Base-by-base conservation (phyloP, 2,888 invertebrate genomes). In the Sinotaia quadrata region DNA sequence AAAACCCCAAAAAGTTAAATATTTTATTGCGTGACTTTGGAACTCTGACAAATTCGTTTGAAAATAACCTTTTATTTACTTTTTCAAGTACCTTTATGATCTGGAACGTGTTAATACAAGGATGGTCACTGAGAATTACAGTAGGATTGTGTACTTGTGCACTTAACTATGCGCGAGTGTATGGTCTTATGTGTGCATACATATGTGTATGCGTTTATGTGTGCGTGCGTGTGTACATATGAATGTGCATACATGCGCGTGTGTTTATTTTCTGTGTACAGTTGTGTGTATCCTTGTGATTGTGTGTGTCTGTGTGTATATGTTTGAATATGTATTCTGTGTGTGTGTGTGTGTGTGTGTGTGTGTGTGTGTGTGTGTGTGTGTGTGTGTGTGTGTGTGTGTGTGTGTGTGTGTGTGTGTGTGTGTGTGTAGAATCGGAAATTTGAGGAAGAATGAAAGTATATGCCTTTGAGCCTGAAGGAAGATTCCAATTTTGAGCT, bases 381-480 rank as follows among this genome's bases (percentile, higher is more conserved):
- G 37, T 15, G 4, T 58, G 4, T 1, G 37, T 58, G 29, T 21
- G 27, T 34, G 58, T 37, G 58, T 37, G 37, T 58, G 37, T 7
- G 3, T 58, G 58, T 36, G 36, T 36, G 37, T 58, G 58, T n/a
- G n/a, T 58, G 27, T 15, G 57, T 10, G 36, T 24, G 31, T 31
- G n/a, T 7, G 33, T 10, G 52, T 21, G 44, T 44, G n/a, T n/a
- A n/a, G n/a, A n/a, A 18, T 47, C 5, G 47, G 4, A 21, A 7
- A 12, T 47, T 18, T 47, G 47, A 18, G 15, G 4, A 47, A 12
- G 4, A 21, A 21, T 47, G 47, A 5, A 24, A n/a, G n/a, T n/a
- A n/a, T n/a, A n/a, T n/a, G n/a, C n/a, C n/a, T n/a, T n/a, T n/a
- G n/a, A n/a, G n/a, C n/a, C n/a, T n/a, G n/a, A n/a, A n/a, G n/a